phyloP scores from a whole-genome alignment of 2,113 vertebrate genomes.

The Marmota flaviventris region DNA sequence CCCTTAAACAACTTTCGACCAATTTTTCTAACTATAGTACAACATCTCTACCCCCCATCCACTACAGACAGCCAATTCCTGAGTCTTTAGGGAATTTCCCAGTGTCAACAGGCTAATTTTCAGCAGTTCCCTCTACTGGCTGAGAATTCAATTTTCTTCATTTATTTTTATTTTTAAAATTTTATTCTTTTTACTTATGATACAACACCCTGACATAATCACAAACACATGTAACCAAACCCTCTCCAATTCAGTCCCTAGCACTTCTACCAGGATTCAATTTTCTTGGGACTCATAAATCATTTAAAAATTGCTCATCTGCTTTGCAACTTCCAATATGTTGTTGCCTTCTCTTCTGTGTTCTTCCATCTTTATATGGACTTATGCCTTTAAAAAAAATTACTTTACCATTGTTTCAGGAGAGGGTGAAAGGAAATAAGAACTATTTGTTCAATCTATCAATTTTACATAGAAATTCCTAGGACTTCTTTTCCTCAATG shows the following conservation, averaged over 20 bases:
- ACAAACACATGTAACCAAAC: too few species aligned
- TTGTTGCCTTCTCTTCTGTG: neutral
- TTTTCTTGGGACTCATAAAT: neutral
- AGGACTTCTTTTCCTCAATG: neutral
- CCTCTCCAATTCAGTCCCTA: neutral
- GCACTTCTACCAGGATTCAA: neutral
- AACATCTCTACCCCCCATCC: neutral
- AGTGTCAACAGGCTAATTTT: neutral
- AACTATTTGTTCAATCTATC: neutral
- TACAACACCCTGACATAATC: too few species aligned
- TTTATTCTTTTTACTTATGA: neutral
- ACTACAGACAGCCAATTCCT: neutral
- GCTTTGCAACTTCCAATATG: slow-evolving; percentile 25
- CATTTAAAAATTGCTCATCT: slow-evolving; percentile 40
- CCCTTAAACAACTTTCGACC: neutral
- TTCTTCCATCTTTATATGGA: slow-evolving; percentile 9
- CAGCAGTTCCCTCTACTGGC: neutral
- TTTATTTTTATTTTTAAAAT: too few species aligned
- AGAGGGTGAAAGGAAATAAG: neutral
- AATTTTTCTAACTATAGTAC: neutral
- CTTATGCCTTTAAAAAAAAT: neutral
- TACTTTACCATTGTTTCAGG: slow-evolving; percentile 38
- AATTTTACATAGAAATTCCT: slow-evolving; percentile 28
- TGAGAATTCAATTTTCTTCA: neutral
- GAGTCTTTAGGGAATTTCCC: neutral